phyloP scores from a whole-genome alignment of 1,140 invertebrate species.

The Rhagoletis zephyria region DNA sequence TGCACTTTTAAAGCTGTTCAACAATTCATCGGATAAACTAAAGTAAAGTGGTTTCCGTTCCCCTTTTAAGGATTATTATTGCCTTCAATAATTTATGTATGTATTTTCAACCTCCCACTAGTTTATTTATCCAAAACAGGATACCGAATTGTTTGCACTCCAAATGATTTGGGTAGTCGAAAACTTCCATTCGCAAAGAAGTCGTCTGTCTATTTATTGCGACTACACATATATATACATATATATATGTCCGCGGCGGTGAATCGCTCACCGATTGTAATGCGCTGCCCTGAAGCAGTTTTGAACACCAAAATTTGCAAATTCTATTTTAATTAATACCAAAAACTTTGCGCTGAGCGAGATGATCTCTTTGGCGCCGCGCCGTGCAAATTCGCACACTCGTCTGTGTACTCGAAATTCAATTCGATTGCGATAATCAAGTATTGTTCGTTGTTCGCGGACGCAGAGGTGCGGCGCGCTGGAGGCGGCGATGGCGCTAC shows the following conservation, averaged over 20 bases:
- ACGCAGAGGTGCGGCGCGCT: not conserved
- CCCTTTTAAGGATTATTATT: too few species aligned
- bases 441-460: not conserved
- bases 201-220: too few species aligned
- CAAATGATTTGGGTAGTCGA: too few species aligned
- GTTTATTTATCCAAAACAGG: too few species aligned
- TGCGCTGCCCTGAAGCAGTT: not conserved
- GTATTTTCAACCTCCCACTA: too few species aligned
- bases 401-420: not conserved
- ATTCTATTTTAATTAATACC: conserved; percentile 44
- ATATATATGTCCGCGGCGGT: not conserved
- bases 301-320: conserved; percentile 9
- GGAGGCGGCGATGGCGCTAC: not conserved
- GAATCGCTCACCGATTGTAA: conserved; percentile 30
- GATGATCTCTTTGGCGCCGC: not conserved
- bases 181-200: not conserved
- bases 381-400: not conserved
- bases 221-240: not conserved
- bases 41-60: too few species aligned
- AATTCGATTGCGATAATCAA: not conserved
- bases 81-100: too few species aligned
- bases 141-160: too few species aligned
- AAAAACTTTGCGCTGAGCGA: conserved; percentile 2
- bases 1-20: too few species aligned
- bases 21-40: too few species aligned